A percentile compares a stretch with the other conserved stretches of the same genome.
Conservation (phyloP, 2,113 vertebrate species). For the Pyxicephalus adspersus region DNA sequence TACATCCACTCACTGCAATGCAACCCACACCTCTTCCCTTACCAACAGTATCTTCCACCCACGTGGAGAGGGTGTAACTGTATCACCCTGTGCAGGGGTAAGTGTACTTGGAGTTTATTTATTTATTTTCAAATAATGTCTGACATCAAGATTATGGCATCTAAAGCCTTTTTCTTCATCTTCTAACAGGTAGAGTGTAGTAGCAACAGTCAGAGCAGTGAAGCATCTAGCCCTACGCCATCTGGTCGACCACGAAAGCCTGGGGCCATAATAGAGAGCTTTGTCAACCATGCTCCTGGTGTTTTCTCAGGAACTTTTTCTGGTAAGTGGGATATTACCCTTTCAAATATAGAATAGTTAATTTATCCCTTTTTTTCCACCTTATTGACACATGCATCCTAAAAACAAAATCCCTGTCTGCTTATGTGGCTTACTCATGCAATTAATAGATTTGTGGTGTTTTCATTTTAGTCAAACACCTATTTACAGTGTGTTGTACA, state of each 20-base stretch:
- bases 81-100: slow-evolving; percentile 87
- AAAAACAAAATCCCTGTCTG: too few relatives aligned
- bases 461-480: too few relatives aligned
- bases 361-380: too few relatives aligned
- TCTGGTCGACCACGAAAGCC: slow-evolving; percentile 85
- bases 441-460: too few relatives aligned
- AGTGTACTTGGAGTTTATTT: slow-evolving; percentile 54
- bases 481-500: too few relatives aligned
- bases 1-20: slow-evolving; percentile 74
- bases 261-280: slow-evolving; percentile 93
- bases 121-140: neutral
- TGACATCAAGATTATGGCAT: neutral
- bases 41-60: slow-evolving; percentile 83
- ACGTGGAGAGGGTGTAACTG: slow-evolving; percentile 76
- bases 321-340: slow-evolving; percentile 72
- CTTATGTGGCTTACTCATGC: too few relatives aligned
- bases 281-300: slow-evolving; percentile 93
- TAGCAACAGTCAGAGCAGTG: slow-evolving; percentile 69
- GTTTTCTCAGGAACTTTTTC: slow-evolving; percentile 98
- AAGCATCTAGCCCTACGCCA: slow-evolving; percentile 67
- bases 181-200: slow-evolving; percentile 79
- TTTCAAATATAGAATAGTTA: neutral
- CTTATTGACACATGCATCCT: too few relatives aligned
- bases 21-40: slow-evolving; percentile 76
- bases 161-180: neutral